A percentile compares a stretch with the other conserved stretches of the same genome.
phyloP scores from a whole-genome alignment of 2,888 invertebrate genomes.

The Drosophila subsilvestris region DNA sequence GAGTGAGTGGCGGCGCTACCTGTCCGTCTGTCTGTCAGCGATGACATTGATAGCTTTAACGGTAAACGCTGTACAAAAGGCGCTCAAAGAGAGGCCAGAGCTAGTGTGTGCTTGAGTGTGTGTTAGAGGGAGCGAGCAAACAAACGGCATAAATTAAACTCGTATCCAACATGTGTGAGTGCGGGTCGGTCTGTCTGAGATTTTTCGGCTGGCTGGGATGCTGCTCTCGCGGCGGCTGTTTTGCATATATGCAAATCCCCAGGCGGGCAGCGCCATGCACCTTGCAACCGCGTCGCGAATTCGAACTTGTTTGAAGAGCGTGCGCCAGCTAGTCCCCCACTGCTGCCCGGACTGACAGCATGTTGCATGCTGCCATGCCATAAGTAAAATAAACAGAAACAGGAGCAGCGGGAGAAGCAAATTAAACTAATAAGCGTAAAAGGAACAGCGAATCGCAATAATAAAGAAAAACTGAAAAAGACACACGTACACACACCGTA shows the following conservation, averaged over 20 bases:
- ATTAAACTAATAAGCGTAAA: constrained; percentile 77
- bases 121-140: constrained; percentile 8
- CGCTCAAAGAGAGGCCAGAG: constrained; percentile 49
- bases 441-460: constrained; percentile 65
- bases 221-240: constrained; percentile 46
- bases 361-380: constrained; percentile 68
- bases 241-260: constrained; percentile 76
- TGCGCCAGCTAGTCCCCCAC: background rate
- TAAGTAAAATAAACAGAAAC: constrained; percentile 26
- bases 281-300: constrained; percentile 73
- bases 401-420: constrained; percentile 65
- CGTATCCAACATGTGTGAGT: constrained; percentile 76
- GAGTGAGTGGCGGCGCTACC: constrained; percentile 52
- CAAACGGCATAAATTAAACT: constrained; percentile 70
- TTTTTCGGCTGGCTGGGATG: constrained; percentile 38
- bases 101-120: constrained; percentile 8
- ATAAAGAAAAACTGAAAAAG: constrained; percentile 60
- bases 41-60: constrained; percentile 76
- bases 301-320: constrained; percentile 76
- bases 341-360: constrained; percentile 52
- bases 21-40: constrained; percentile 54
- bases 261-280: constrained; percentile 57
- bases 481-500: constrained; percentile 1
- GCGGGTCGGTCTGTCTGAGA: constrained; percentile 29
- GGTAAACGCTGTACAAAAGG: constrained; percentile 68